A percentile compares a stretch with the other conserved stretches of the same genome.
These are phyloP conservation scores for Malthinus flaveolus DNA, from an alignment of 2,888 invertebrate genomes.

Conservation along the genomic window DNA sequence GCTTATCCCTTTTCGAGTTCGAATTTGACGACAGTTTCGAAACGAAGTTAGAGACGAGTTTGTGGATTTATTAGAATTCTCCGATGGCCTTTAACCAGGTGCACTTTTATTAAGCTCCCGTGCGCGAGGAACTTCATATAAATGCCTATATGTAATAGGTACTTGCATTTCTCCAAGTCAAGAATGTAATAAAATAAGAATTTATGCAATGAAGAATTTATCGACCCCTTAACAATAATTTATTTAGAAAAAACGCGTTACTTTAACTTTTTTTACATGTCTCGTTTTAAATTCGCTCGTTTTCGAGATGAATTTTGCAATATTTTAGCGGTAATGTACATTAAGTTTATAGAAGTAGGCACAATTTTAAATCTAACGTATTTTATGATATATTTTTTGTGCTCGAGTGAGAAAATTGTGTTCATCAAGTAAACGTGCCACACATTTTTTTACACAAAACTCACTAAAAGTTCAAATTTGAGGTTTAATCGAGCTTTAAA, in stretches of 20 bases:
- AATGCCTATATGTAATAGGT: no score
- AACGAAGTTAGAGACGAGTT: no score
- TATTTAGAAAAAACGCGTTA: neutral
- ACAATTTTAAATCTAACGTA: conserved; percentile 10
- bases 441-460: conserved; percentile 21
- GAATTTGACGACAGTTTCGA: no score
- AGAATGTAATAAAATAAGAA: conserved; percentile 7
- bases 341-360: conserved; percentile 15
- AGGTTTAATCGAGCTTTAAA: conserved; percentile 16
- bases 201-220: conserved; percentile 1
- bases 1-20: no score
- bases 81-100: no score
- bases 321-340: conserved; percentile 17
- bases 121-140: no score
- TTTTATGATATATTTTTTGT: conserved; percentile 20
- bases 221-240: conserved; percentile 1
- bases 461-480: conserved; percentile 17
- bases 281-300: neutral
- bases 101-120: no score
- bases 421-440: conserved; percentile 16
- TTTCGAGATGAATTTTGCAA: conserved; percentile 2
- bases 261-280: neutral
- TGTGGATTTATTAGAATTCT: no score
- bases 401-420: conserved; percentile 10
- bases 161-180: conserved; percentile 1